Percentiles rank a stretch among this genome's conserved stretches.
These are phyloP conservation scores for Andrena cerasifolii DNA, from an alignment of 1,140 invertebrate species.

Conservation along the genomic window DNA sequence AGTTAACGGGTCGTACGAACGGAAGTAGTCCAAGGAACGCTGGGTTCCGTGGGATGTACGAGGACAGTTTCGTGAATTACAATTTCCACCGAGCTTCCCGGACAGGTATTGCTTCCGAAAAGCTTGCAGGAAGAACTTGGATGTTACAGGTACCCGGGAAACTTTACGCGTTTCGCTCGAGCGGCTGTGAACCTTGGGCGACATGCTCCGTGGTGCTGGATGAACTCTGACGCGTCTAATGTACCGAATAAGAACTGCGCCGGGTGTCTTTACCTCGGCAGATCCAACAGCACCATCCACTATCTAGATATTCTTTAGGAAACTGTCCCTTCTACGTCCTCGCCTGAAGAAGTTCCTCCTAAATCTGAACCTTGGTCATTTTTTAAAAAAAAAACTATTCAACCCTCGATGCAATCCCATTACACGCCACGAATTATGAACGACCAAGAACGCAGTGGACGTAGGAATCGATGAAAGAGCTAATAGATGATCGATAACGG, in stretches of 20 bases:
- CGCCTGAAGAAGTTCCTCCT: too few relatives aligned
- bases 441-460: neutral
- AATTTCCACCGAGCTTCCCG: neutral
- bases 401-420: too few relatives aligned
- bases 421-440: neutral
- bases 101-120: neutral
- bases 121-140: neutral
- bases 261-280: too few relatives aligned
- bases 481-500: conserved; percentile 10
- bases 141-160: neutral
- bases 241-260: neutral
- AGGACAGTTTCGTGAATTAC: neutral
- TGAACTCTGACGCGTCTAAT: neutral
- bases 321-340: too few relatives aligned
- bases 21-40: neutral
- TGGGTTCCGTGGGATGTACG: neutral
- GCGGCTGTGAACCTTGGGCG: neutral
- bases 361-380: too few relatives aligned
- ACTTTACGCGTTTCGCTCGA: neutral
- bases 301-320: too few relatives aligned
- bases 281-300: too few relatives aligned
- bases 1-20: neutral
- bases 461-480: neutral
- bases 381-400: too few relatives aligned
- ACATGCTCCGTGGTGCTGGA: neutral